phyloP scores from a whole-genome alignment of 2,888 invertebrate species.

The Tenodera sinensis region DNA sequence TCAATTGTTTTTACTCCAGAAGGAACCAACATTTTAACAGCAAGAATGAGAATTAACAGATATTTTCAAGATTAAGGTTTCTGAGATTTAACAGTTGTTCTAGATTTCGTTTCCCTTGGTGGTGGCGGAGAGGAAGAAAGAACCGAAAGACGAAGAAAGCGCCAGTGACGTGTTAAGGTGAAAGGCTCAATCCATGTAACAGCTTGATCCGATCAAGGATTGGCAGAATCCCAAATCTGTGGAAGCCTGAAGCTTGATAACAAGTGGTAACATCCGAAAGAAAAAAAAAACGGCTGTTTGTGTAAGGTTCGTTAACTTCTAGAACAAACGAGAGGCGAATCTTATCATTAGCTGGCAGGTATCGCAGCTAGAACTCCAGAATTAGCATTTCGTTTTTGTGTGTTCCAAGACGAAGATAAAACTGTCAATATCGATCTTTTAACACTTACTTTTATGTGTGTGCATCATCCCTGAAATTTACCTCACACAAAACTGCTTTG shows the following conservation, averaged over 20 bases:
- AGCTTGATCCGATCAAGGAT: neutral
- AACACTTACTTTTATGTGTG: neutral
- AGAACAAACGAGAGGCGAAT: neutral
- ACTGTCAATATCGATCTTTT: neutral
- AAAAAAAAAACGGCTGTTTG: neutral
- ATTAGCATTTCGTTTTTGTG: neutral
- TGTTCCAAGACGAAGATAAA: neutral
- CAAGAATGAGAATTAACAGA: too few species aligned
- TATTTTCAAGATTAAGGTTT: too few species aligned
- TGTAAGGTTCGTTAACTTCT: neutral
- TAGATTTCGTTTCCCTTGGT: neutral
- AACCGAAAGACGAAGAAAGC: neutral
- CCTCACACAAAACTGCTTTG: too few species aligned
- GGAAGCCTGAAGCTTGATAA: neutral
- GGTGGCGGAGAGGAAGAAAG: neutral
- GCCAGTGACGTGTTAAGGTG: neutral
- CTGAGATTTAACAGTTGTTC: too few species aligned
- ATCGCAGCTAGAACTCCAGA: neutral
- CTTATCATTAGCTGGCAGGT: neutral
- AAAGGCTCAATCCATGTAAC: neutral
- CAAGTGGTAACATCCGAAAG: neutral
- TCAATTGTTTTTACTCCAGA: too few species aligned
- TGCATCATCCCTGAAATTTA: neutral
- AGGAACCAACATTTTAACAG: too few species aligned
- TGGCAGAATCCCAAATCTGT: neutral